These are phyloP conservation scores for Eupithecia insigniata DNA, from an alignment of 2,888 invertebrate genomes.

Conservation along the genomic window DNA sequence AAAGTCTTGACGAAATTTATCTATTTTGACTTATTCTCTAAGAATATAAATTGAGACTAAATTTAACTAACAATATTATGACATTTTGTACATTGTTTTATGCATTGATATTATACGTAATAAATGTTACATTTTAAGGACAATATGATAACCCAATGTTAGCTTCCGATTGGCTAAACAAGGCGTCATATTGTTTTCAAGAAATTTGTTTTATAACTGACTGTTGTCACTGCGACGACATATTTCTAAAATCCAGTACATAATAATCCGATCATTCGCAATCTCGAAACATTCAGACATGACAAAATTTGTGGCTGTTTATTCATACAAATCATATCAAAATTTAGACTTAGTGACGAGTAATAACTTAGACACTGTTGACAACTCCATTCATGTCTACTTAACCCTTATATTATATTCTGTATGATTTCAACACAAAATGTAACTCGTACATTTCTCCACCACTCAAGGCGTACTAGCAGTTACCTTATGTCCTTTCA, in stretches of 20 bases:
- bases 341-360: no score
- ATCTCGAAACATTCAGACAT: not conserved
- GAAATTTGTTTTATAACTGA: not conserved
- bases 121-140: not conserved
- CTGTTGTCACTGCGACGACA: not conserved
- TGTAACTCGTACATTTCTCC: not conserved
- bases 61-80: conserved; percentile 50
- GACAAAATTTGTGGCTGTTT: not conserved
- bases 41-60: conserved; percentile 38
- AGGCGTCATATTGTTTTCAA: not conserved
- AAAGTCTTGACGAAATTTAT: conserved; percentile 45
- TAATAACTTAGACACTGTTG: not conserved
- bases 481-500: conserved; percentile 82
- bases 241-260: not conserved
- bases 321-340: not conserved
- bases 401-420: conserved; percentile 11
- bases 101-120: conserved; percentile 13
- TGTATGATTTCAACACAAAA: conserved; percentile 8
- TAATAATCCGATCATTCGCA: not conserved
- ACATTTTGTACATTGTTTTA: conserved; percentile 54
- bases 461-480: conserved; percentile 82
- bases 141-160: not conserved
- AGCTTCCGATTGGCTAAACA: not conserved
- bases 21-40: conserved; percentile 27
- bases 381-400: not conserved